These are phyloP conservation scores for Marisa cornuarietis DNA, from an alignment of 1,140 invertebrate species.

Conservation along the genomic window DNA sequence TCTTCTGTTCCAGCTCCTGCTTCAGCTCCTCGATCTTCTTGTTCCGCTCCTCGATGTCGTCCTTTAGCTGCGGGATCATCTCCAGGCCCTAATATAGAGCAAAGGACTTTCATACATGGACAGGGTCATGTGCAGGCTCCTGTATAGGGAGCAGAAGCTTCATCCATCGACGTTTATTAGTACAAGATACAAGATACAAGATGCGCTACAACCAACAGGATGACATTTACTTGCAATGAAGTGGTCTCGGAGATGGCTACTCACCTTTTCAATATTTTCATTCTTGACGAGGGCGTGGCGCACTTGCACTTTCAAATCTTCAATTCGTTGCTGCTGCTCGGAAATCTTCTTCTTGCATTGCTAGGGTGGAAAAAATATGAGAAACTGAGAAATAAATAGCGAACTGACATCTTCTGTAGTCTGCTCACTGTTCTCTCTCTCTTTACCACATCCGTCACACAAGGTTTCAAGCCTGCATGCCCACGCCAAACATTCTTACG, in stretches of 20 bases:
- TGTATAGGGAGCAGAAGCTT: too few relatives aligned
- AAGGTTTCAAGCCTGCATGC: too few relatives aligned
- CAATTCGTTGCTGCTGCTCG: slow-evolving; percentile 48
- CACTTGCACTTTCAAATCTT: slow-evolving; percentile 57
- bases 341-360: slow-evolving; percentile 37
- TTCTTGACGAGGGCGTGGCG: slow-evolving; percentile 59
- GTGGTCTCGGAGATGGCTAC: neutral
- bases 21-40: slow-evolving; percentile 36
- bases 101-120: too few relatives aligned
- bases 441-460: too few relatives aligned
- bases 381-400: neutral
- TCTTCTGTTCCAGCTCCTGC: slow-evolving; percentile 49
- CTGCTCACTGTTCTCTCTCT: too few relatives aligned
- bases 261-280: slow-evolving; percentile 59
- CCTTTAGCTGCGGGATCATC: slow-evolving; percentile 52
- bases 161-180: too few relatives aligned
- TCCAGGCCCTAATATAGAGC: slow-evolving; percentile 45
- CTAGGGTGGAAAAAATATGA: slow-evolving; percentile 27
- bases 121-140: too few relatives aligned
- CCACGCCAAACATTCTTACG: too few relatives aligned
- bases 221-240: too few relatives aligned
- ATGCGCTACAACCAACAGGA: too few relatives aligned
- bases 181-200: too few relatives aligned
- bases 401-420: too few relatives aligned
- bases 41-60: slow-evolving; percentile 47